Conservation (phyloP, 2,797 vertebrate species). For the Trichosurus vulpecula region DNA sequence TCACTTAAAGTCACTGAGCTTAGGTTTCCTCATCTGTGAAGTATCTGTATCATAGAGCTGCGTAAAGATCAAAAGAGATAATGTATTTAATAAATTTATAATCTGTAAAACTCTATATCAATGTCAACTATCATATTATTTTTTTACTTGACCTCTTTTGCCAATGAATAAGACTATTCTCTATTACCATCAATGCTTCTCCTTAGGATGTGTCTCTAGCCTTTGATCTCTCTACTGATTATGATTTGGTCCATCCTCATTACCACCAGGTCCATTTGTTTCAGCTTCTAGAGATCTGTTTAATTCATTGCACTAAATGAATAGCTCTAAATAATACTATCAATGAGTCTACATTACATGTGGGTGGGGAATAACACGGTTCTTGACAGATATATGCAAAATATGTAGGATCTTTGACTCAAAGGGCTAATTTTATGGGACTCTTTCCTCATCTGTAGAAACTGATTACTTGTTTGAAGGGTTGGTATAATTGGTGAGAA, state of each 20-base stretch:
- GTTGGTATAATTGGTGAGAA: too few species aligned
- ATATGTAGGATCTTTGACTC: too few species aligned
- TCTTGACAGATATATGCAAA: too few species aligned
- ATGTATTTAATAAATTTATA: background rate
- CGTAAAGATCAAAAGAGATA: background rate
- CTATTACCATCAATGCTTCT: background rate
- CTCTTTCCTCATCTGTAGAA: too few species aligned
- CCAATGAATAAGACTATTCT: background rate
- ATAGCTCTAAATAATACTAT: too few species aligned
- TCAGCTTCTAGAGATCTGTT: background rate
- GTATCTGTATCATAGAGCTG: background rate
- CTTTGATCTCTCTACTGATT: background rate
- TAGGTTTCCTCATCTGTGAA: background rate
- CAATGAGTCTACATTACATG: too few species aligned
- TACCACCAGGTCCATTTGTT: background rate
- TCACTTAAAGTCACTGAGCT: background rate
- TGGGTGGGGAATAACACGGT: too few species aligned
- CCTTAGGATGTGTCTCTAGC: background rate
- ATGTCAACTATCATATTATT: background rate
- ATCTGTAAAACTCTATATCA: background rate
- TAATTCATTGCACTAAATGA: background rate
- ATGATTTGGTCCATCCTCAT: background rate
- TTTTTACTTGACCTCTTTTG: background rate
- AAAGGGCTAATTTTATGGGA: too few species aligned
- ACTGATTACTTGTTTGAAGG: too few species aligned